Evolutionary conservation across 2,888 invertebrate species (phyloP), one percentile per base, ranked within the genome.

Genomic region (Hydraecia micacea): DNA sequence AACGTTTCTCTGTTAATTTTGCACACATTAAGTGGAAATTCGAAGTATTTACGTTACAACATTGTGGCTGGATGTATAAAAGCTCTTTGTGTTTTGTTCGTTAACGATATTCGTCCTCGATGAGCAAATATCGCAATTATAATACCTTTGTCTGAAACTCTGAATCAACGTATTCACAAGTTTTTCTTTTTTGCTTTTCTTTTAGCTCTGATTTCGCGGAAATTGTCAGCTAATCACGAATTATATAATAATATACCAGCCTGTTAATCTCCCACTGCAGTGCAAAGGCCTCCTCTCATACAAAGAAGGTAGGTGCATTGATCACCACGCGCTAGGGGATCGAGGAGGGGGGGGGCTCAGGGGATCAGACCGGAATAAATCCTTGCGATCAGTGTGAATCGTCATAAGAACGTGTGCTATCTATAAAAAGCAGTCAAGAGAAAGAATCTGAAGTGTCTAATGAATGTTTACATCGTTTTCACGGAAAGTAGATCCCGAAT

Each of bases 401-500:
- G 2, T 52, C 52, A 52, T 8, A 39, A 32, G 32, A 32, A 2
- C 6, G 0, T 39, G 25, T 32, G 25, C 25, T 55, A 62, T 65
- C n/a, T 49, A 62, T 7, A 62, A 58, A 58, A 63, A 49, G 0
- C 32, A 36, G n/a, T 11, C 32, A 42, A 42, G 15, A 65, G 58
- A 63, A 52, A 36, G 6, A 52, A 52, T 81, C 49, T 49, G 15
- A 83, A 72, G 25, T 72, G n/a, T 25, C 70, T 11, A 60, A 49
- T 52, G 52, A 32, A 36, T 84, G 70, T 68, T 68, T 68, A 65
- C 49, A 68, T 68, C 21, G 5, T 65, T 73, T 80, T 80, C 80
- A 46, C 6, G 2, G 85, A 80, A 84, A 84, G 52, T 21, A 25
- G 62, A 68, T 80, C 85, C 80, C 80, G 63, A 83, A 80, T 65